These are phyloP conservation scores for Brachionus paranguensis DNA, from an alignment of 1,140 invertebrate genomes.

Conservation along the genomic window DNA sequence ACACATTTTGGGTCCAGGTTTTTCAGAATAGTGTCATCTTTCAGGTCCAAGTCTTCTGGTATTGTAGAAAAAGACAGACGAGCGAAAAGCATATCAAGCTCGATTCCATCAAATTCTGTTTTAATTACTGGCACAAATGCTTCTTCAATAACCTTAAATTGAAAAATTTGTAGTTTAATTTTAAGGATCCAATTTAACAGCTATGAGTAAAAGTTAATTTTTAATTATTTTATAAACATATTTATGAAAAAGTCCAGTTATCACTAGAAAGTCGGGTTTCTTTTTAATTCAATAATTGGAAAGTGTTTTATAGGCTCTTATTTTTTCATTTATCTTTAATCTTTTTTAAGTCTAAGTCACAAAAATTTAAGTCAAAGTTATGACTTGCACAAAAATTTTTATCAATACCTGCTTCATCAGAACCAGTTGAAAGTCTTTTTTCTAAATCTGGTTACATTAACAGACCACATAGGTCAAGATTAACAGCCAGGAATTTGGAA, in stretches of 20 bases:
- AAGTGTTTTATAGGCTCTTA: too few species aligned
- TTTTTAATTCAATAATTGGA: conserved; percentile 47
- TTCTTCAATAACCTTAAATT: conserved; percentile 75
- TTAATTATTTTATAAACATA: not conserved
- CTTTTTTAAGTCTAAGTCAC: too few species aligned
- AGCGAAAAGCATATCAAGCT: conserved; percentile 95
- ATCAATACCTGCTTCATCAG: too few species aligned
- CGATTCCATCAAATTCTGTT: conserved; percentile 97
- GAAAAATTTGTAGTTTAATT: not conserved
- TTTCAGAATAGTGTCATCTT: conserved; percentile 82
- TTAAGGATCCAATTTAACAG: too few species aligned
- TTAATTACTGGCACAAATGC: conserved; percentile 99
- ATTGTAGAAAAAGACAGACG: conserved; percentile 85
- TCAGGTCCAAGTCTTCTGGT: conserved; percentile 72
- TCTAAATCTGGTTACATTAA: too few species aligned
- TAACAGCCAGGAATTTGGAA: too few species aligned
- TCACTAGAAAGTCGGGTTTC: conserved; percentile 47
- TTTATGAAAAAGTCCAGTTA: not conserved
- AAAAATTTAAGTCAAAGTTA: too few species aligned
- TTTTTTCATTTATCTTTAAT: too few species aligned
- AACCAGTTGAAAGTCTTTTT: too few species aligned
- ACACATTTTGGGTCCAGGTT: conserved; percentile 95
- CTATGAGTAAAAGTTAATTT: too few species aligned
- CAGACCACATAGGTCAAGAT: too few species aligned
- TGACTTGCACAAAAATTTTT: too few species aligned